Base-by-base conservation (phyloP, 2,888 invertebrate genomes). In the Harpalus rufipes region DNA sequence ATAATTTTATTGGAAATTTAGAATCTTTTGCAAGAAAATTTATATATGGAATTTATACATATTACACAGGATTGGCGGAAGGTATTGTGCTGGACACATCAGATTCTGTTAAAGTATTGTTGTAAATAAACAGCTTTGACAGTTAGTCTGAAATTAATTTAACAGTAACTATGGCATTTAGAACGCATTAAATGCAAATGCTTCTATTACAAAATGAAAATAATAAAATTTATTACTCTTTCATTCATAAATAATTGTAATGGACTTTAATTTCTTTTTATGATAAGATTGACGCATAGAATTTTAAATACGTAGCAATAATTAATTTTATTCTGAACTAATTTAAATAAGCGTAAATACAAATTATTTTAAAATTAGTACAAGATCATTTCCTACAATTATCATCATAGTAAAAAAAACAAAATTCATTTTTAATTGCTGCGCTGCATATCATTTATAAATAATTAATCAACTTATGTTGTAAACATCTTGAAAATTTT, bases 351-450 rank as follows among this genome's bases (percentile, higher is more conserved):
- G 65, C 65, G 32, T 32, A 65, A 32, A 65, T 39, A 65, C 65
- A 65, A 65, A 65, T 65, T 65, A 65, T 65, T 61, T 61, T 61
- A 21, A 7, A 61, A 61, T 61, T 61, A 44, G 44, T 44, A 18
- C 21, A 61, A 61, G 61, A 61, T 21, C 25, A 25, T 65, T 65
- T 65, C 65, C 25, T 65, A 25, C 32, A 39, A n/a, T 32, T 65
- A n/a, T 65, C 65, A 65, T 39, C 65, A 65, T 65, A 25, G 12
- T 65, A n/a, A 7, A 25, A 7, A 25, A 39, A 32, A 65, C 25
- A n/a, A 21, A 25, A 63, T 12, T 10, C 3, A 63, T 21, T 21
- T 63, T 32, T 65, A 32, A 65, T 65, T n/a, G 32, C 65, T 65
- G n/a, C n/a, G n/a, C 6, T 61, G 10, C 61, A 18, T 21, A 61